phyloP scores from a whole-genome alignment of 2,888 invertebrate species.

The Norana najaformis region DNA sequence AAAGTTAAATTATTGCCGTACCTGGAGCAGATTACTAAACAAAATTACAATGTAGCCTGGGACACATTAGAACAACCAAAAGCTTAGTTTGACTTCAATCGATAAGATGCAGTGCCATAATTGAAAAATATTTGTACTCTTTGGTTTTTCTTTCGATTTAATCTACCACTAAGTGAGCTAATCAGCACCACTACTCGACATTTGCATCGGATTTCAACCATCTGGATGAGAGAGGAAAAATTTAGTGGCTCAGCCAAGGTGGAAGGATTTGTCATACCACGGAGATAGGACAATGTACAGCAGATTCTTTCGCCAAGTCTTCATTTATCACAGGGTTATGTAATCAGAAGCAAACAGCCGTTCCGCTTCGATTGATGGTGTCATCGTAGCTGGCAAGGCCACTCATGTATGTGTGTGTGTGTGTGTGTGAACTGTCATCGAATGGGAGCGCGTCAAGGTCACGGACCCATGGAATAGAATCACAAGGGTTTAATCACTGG shows the following conservation, averaged over 20 bases:
- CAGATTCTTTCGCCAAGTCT: not conserved
- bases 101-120: slow-evolving; percentile 25
- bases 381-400: not conserved
- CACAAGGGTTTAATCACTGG: not conserved
- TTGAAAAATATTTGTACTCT: slow-evolving; percentile 23
- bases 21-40: slow-evolving; percentile 24
- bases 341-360: slow-evolving; percentile 6
- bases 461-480: not conserved
- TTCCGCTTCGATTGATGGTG: not conserved
- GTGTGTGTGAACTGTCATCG: not conserved
- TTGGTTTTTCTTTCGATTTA: slow-evolving; percentile 23
- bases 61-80: slow-evolving; percentile 5
- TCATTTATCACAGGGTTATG: not conserved
- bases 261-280: not conserved
- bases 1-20: slow-evolving; percentile 19
- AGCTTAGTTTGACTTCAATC: slow-evolving; percentile 18
- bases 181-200: slow-evolving; percentile 16
- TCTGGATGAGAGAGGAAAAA: slow-evolving; percentile 18
- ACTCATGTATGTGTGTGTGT: no score
- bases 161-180: slow-evolving; percentile 26
- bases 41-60: slow-evolving; percentile 23
- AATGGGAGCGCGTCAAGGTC: not conserved
- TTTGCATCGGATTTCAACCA: slow-evolving; percentile 21
- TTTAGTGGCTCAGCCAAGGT: not conserved
- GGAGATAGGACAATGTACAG: slow-evolving; percentile 5